Evolutionary conservation across 2,888 invertebrate species (phyloP).

Genomic region (Capitulum mitella): DNA sequence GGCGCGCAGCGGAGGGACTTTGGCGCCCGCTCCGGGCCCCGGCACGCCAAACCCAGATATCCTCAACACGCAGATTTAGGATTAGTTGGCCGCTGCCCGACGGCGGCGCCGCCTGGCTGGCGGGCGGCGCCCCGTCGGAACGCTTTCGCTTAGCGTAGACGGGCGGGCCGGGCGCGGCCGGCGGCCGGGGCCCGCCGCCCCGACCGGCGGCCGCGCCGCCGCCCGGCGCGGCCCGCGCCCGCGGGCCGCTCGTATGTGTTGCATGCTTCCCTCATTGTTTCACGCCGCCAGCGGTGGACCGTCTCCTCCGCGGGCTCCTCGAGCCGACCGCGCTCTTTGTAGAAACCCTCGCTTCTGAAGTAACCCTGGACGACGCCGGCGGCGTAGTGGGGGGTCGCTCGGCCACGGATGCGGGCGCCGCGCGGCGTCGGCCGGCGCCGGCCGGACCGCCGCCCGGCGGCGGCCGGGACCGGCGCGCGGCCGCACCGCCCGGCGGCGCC

Average conservation of each 20-base stretch:
- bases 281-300: background rate
- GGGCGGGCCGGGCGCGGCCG: background rate
- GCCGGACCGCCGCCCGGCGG: background rate
- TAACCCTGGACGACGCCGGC: too few relatives aligned
- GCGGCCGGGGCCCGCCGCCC: background rate
- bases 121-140: background rate
- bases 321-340: too few relatives aligned
- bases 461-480: background rate
- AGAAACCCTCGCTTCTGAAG: too few relatives aligned
- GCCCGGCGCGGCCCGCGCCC: background rate
- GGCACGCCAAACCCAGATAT: conserved; percentile 10
- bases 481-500: background rate
- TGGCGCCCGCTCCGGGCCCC: background rate
- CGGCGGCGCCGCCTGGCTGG: background rate
- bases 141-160: conserved; percentile 10
- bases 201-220: background rate
- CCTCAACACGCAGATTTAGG: background rate
- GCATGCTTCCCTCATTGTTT: conserved; percentile 9
- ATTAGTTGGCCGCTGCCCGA: conserved; percentile 7
- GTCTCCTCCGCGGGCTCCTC: too few relatives aligned
- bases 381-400: too few relatives aligned
- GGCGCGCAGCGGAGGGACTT: too few relatives aligned
- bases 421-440: background rate
- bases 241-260: background rate
- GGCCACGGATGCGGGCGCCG: background rate